Percentiles rank a stretch among this genome's conserved stretches.
Evolutionary conservation across 2,113 vertebrate species (phyloP).

Genomic region (Oxyruncus cristatus): DNA sequence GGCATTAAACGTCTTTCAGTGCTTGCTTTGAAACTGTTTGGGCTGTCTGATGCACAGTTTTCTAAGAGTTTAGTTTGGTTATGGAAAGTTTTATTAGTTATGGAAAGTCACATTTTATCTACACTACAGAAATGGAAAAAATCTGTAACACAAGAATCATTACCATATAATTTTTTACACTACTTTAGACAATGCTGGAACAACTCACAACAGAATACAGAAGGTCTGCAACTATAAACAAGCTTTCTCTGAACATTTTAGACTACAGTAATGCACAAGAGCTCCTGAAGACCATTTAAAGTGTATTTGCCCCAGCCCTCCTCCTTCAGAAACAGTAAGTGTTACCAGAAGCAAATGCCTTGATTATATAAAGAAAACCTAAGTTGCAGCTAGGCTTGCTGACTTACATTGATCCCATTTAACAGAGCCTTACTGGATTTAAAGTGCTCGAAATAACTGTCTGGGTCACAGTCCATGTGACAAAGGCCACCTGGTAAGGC

Average conservation of each 20-base stretch:
- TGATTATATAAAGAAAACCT: background rate
- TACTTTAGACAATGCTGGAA: background rate
- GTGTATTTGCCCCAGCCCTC: background rate
- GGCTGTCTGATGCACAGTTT: background rate
- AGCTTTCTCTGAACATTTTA: background rate
- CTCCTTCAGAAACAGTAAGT: background rate
- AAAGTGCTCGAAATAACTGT: constrained; percentile 9
- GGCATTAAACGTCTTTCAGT: background rate
- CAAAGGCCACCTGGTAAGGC: background rate
- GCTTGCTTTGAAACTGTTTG: background rate
- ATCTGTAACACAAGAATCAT: background rate
- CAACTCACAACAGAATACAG: background rate
- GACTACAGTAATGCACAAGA: background rate
- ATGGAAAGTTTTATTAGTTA: background rate
- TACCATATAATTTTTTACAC: background rate
- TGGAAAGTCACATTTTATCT: background rate
- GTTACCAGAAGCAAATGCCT: background rate
- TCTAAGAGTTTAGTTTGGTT: background rate
- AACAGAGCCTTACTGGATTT: constrained; percentile 16
- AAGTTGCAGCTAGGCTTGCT: background rate
- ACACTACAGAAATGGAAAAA: background rate
- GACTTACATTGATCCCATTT: constrained; percentile 26
- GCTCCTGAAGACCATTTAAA: background rate
- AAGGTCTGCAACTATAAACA: background rate
- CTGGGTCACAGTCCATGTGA: constrained; percentile 30